phyloP scores from a whole-genome alignment of 2,888 invertebrate species.

The Hoplodrina ambigua region DNA sequence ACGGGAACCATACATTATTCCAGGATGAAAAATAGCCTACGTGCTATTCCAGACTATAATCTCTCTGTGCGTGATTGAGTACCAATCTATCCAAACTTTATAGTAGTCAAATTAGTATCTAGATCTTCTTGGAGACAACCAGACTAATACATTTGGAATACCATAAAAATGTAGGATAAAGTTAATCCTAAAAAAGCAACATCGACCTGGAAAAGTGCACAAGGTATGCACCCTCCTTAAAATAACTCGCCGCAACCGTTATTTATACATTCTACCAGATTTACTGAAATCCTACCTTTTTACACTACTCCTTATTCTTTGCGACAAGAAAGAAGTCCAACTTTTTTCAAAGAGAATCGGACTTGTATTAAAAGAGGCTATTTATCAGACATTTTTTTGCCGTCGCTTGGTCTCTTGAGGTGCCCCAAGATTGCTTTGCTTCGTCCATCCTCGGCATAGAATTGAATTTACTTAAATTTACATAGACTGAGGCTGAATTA shows the following conservation, averaged over 20 bases:
- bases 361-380: conserved; percentile 60
- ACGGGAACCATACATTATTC: too few species aligned
- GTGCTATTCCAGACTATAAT: too few species aligned
- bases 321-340: conserved; percentile 21
- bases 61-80: too few species aligned
- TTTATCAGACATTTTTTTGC: conserved; percentile 62
- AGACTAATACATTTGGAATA: too few species aligned
- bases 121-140: too few species aligned
- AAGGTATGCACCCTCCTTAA: neutral
- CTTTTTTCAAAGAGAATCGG: conserved; percentile 46
- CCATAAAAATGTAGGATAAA: neutral
- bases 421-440: conserved; percentile 54
- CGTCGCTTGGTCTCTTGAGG: conserved; percentile 53
- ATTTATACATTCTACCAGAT: conserved; percentile 16
- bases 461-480: conserved; percentile 61
- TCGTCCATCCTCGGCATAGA: conserved; percentile 41
- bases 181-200: neutral
- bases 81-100: too few species aligned
- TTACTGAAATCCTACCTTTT: conserved; percentile 22
- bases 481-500: conserved; percentile 46
- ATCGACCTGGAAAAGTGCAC: neutral
- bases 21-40: too few species aligned
- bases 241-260: conserved; percentile 1
- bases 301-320: conserved; percentile 20
- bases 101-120: too few species aligned